Evolutionary conservation across 2,797 vertebrate species (phyloP), one percentile per base, ranked within the genome.

Genomic region (Gambusia yucatana): DNA sequence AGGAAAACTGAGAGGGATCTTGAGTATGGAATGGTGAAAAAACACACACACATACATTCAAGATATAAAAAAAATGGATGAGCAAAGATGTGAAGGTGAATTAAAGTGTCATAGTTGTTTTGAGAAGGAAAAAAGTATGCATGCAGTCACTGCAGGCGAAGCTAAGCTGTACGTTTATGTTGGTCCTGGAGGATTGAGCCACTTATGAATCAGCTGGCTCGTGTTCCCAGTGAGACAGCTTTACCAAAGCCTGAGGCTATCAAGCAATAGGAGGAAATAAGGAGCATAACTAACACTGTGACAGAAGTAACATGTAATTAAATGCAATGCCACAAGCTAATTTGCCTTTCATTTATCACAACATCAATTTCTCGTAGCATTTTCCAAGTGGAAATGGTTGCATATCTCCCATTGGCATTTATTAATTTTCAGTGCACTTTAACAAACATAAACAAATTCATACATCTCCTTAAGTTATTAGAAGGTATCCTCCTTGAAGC

Each of bases 391-490:
- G 81, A 86, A 81, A 78, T 71, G 48, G 67, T 65, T 76, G 79
- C 77, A 43, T 47, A 78, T 85, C 75, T 89, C 72, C 72, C 75
- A 75, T 83, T 76, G 73, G 81, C 59, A 72, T 85, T 86, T 90
- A 91, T 94, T 89, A 89, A 93, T 92, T 93, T 88, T 90, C 81
- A 77, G 75, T 41, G 78, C 77, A 43, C 84, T 77, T 77, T 88
- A 88, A 88, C 84, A 91, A 93, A 92, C 86, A 86, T 88, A 92
- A 94, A 93, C 91, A 92, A 75, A 93, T 92, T 91, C 78, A 78
- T 82, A 87, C 91, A 89, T 90, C 88, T 85, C 84, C 87, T 69
- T 90, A 91, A 92, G 86, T 91, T 93, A 93, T 92, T 91, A 89
- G 85, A 84, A 83, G 78, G 69, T 85, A 39, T 81, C 89, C 86